phyloP scores from a whole-genome alignment of 2,888 invertebrate species.

The Platypus cylindrus region DNA sequence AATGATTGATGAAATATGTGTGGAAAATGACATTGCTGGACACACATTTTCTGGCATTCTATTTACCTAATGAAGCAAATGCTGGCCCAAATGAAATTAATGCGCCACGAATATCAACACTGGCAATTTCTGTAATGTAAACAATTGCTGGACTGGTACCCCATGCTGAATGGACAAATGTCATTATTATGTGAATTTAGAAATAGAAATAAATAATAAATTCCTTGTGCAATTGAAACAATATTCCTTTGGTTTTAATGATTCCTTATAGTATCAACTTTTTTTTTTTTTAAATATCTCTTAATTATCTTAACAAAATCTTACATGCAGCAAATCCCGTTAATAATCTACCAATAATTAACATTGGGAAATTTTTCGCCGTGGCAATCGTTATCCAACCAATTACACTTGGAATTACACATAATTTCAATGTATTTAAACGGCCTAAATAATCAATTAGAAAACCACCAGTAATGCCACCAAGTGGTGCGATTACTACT shows the following conservation, averaged over 20 bases:
- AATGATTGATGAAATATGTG: too few species aligned
- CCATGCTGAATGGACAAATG: slow-evolving; percentile 40
- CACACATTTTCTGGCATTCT: too few species aligned
- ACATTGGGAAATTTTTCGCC: slow-evolving; percentile 38
- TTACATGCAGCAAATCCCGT: slow-evolving; percentile 42
- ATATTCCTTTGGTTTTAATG: not conserved
- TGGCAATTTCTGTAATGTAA: slow-evolving; percentile 48
- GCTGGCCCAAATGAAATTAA: slow-evolving; percentile 45
- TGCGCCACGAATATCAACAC: slow-evolving; percentile 46
- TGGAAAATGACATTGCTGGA: too few species aligned
- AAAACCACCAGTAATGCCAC: slow-evolving; percentile 41
- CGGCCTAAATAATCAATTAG: slow-evolving; percentile 44
- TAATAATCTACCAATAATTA: slow-evolving; percentile 40
- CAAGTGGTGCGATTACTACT: slow-evolving; percentile 42
- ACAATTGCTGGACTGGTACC: slow-evolving; percentile 48
- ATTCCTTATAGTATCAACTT: not conserved
- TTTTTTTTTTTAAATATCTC: too few species aligned
- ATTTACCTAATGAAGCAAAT: slow-evolving; percentile 42
- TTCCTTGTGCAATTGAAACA: not conserved
- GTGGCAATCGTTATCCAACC: slow-evolving; percentile 46
- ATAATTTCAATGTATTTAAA: slow-evolving; percentile 42
- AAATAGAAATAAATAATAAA: not conserved
- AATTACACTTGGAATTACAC: slow-evolving; percentile 40
- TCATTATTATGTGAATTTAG: not conserved
- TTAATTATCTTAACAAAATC: too few species aligned